Base-by-base conservation (phyloP, 2,797 vertebrate species). In the Danio choprae region DNA sequence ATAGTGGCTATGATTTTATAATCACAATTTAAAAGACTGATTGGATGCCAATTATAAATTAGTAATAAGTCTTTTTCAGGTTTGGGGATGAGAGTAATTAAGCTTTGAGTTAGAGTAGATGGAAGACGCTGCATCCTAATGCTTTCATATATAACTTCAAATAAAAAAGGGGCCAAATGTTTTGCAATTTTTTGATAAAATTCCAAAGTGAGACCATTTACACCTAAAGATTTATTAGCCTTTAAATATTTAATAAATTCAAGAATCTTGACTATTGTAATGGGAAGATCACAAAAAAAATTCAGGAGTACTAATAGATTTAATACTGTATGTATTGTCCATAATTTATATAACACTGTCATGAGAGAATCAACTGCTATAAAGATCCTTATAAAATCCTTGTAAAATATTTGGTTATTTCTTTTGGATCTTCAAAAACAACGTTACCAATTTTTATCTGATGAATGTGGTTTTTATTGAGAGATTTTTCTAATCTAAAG, bases 81-180 rank as follows among this genome's bases (percentile, higher is more conserved):
- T 58, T 78, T 82, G n/a, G 74, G 74, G 6, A 77, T 77, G 12
- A 82, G 22, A 43, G 43, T 60, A 29, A 64, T 70, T 11, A 72
- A 13, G 3, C 20, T 60, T 64, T 82, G 67, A 1, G 38, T 72
- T 51, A 78, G 5, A 0, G 68, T 50, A 63, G n/a, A 36, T 4
- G 59, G 40, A n/a, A 77, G 74, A 64, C 48, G 40, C 15, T 20
- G 46, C 41, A 13, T 15, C 1, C 44, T 12, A 12, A 63, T 77
- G 20, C 74, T 67, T 73, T 79, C 68, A 48, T n/a, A 38, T 10
- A 55, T 36, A 6, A 50, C 50, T 36, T 65, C 36, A 16, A 44
- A 50, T 9, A 72, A n/a, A 63, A 77, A 72, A 3, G 48, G 58
- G 2, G 65, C 29, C 41, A 76, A 36, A 12, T 71, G 2, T 29